Conservation (phyloP, 2,797 vertebrate genomes). For the Pteropus rufus region DNA sequence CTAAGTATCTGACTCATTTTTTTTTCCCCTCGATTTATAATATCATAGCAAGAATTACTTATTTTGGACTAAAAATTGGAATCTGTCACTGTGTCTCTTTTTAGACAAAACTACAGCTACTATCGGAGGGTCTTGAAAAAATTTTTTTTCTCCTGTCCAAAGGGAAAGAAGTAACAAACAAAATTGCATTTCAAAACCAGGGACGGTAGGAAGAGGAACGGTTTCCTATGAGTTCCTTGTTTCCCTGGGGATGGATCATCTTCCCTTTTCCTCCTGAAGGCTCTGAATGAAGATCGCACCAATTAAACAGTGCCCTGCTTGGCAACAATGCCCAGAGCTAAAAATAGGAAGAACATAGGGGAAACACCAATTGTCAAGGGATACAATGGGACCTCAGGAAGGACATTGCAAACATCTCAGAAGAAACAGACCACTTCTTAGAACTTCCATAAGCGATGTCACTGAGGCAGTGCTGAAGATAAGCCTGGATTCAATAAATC, state of each 20-base stretch:
- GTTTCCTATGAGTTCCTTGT: neutral
- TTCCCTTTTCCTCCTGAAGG: neutral
- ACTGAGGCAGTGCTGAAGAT: constrained; percentile 3
- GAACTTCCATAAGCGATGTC: constrained; percentile 52
- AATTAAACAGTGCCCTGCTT: neutral
- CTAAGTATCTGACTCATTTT: neutral
- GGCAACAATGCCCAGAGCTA: constrained; percentile 11
- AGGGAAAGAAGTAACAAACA: neutral
- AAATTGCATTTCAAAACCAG: neutral
- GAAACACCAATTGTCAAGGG: neutral
- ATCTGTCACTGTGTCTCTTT: neutral
- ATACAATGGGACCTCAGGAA: neutral
- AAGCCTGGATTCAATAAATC: constrained; percentile 56
- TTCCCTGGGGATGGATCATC: neutral
- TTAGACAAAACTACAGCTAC: neutral
- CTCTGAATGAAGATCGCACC: neutral
- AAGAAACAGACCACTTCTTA: constrained; percentile 18
- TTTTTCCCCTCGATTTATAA: neutral
- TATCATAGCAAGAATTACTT: neutral
- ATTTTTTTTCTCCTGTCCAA: neutral
- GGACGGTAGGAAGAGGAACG: neutral
- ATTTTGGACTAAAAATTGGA: neutral
- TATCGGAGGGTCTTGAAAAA: neutral
- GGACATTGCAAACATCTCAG: neutral
- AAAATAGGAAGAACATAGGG: neutral